phyloP scores from a whole-genome alignment of 2,113 vertebrate species.

The Gnathonemus longibarbis region DNA sequence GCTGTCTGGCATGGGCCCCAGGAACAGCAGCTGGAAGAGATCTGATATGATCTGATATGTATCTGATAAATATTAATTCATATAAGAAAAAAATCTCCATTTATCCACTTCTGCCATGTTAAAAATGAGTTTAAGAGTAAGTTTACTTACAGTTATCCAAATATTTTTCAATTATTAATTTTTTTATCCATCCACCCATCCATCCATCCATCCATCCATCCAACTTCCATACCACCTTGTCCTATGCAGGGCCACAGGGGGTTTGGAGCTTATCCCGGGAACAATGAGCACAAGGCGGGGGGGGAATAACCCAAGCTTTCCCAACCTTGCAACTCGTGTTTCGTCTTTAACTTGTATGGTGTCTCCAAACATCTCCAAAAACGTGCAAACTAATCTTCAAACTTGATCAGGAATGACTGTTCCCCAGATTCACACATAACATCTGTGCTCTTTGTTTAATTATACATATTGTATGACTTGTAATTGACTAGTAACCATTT shows the following conservation, averaged over 20 bases:
- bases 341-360: not conserved
- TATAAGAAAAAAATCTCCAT: not conserved
- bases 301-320: not conserved
- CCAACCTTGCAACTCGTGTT: not conserved
- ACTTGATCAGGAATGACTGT: not conserved
- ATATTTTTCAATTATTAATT: not conserved
- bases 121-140: not conserved
- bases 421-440: not conserved
- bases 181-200: not conserved
- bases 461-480: not conserved
- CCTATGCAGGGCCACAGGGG: not conserved
- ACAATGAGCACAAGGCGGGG: not conserved
- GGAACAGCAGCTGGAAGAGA: not conserved
- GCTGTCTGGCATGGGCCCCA: not conserved
- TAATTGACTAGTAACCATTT: not conserved
- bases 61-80: not conserved
- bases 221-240: not conserved
- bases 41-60: not conserved
- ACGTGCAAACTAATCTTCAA: not conserved
- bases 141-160: not conserved
- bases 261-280: not conserved
- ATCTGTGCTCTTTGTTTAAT: not conserved
- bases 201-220: not conserved
- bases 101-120: not conserved
- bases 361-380: not conserved